Evolutionary conservation across 2,888 invertebrate species (phyloP).

Genomic region (Drosophila helvetica): DNA sequence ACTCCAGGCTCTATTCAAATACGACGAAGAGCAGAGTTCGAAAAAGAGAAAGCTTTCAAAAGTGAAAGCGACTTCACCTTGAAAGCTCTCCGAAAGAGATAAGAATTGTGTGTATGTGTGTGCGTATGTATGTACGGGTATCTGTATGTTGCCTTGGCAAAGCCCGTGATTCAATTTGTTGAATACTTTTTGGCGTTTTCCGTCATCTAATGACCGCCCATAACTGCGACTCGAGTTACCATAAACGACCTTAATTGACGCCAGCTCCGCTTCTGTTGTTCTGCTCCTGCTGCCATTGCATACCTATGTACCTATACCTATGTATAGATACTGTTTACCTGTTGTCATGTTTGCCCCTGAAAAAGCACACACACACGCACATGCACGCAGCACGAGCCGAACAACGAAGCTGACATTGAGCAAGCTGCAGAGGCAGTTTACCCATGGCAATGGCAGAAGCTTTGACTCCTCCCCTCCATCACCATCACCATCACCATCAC

Average conservation of each 20-base stretch:
- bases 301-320: background rate
- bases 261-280: constrained; percentile 25
- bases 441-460: constrained; percentile 17
- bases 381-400: constrained; percentile 24
- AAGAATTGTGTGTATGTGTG: constrained; percentile 28
- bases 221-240: constrained; percentile 50
- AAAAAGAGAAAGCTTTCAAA: constrained; percentile 33
- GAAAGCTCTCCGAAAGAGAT: constrained; percentile 42
- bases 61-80: constrained; percentile 64
- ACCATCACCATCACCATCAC: too few relatives aligned
- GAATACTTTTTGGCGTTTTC: constrained; percentile 49
- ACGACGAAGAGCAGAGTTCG: constrained; percentile 1
- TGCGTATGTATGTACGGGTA: constrained; percentile 9
- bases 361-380: constrained; percentile 6
- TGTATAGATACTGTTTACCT: constrained; percentile 35
- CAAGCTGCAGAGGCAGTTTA: constrained; percentile 48
- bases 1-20: constrained; percentile 4
- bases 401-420: constrained; percentile 45
- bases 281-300: constrained; percentile 17
- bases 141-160: constrained; percentile 34
- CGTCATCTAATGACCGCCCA: constrained; percentile 40
- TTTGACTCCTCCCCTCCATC: constrained; percentile 17
- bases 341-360: constrained; percentile 53
- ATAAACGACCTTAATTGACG: constrained; percentile 53
- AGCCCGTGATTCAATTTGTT: constrained; percentile 46